Conservation (phyloP, 1,140 invertebrate species). For the Habropoda laboriosa region DNA sequence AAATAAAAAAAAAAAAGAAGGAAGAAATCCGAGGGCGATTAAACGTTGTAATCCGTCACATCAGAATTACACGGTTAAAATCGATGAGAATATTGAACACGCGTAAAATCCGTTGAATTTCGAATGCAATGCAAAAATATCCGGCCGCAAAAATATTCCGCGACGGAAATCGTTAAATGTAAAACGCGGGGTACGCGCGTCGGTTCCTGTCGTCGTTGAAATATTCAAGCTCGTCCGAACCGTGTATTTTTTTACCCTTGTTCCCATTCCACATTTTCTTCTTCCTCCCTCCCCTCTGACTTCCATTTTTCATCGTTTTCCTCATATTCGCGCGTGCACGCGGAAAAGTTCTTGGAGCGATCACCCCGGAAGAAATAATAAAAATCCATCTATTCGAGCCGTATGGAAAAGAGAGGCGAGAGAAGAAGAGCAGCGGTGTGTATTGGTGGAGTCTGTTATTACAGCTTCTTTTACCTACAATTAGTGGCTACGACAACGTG, state of each 20-base stretch:
- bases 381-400: conserved; percentile 15
- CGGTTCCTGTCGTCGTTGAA: not conserved
- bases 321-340: not conserved
- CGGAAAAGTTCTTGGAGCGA: not conserved
- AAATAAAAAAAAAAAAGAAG: no score
- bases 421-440: not conserved
- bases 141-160: not conserved
- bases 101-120: conserved; percentile 3
- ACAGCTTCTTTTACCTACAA: conserved; percentile 28
- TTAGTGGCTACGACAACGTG: conserved; percentile 53
- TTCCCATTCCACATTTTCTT: not conserved
- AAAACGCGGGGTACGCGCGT: not conserved
- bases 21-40: not conserved
- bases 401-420: conserved; percentile 11
- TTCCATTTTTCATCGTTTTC: not conserved
- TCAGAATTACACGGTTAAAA: not conserved
- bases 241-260: not conserved
- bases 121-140: not conserved
- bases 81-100: conserved; percentile 1
- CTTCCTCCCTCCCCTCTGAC: not conserved
- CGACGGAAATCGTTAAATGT: conserved; percentile 14
- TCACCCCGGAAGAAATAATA: conserved; percentile 18
- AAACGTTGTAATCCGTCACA: not conserved
- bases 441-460: conserved; percentile 3
- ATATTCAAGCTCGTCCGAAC: not conserved